Evolutionary conservation across 2,797 vertebrate genomes (phyloP), one percentile per base, ranked within the genome.

Genomic region (Morus bassanus): DNA sequence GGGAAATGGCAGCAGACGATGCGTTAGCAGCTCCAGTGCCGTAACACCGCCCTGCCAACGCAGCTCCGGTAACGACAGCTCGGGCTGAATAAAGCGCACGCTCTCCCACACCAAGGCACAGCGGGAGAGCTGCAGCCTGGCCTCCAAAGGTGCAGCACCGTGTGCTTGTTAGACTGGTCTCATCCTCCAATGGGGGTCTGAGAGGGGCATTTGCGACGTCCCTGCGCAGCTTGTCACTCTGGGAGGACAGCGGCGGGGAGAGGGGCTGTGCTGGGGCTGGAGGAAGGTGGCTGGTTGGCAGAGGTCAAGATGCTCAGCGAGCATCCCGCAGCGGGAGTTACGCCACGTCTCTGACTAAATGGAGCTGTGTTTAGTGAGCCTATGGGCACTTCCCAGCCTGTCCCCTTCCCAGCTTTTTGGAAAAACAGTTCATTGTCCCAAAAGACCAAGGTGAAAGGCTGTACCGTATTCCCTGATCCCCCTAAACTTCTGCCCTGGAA

Each of bases 31-130:
- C 76, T 18, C 61, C 1, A 7, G 76, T 15, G 76, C 37, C 6
- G 3, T 95, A 95, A 94, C 93, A 45, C 24, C 64, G 94, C 94
- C 95, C 96, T 97, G 98, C 89, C 96, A 96, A 94, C 65, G 84
- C 87, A 50, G 93, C 91, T 91, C 88, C n/a, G 4, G 85, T 83
- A 94, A 96, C 57, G 95, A 96, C 94, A 88, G 96, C 92, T 67
- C n/a, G n/a, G 93, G 91, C 57, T 72, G 95, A 97, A 96, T 94
- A 46, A 97, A 13, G 94, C 46, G 51, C 76, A n/a, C n/a, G 46
- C 17, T 43, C 60, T 18, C 24, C 39, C 61, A 9, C 1, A 7
- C 50, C 27, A 41, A 78, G 16, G 54, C 64, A 57, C 30, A n/a
- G 56, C 1, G n/a, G 48, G 31, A 65, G 50, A 30, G 60, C 2